A percentile compares a stretch with the other conserved stretches of the same genome.
phyloP scores from a whole-genome alignment of 2,888 invertebrate species.

The Scaptomyza flava region DNA sequence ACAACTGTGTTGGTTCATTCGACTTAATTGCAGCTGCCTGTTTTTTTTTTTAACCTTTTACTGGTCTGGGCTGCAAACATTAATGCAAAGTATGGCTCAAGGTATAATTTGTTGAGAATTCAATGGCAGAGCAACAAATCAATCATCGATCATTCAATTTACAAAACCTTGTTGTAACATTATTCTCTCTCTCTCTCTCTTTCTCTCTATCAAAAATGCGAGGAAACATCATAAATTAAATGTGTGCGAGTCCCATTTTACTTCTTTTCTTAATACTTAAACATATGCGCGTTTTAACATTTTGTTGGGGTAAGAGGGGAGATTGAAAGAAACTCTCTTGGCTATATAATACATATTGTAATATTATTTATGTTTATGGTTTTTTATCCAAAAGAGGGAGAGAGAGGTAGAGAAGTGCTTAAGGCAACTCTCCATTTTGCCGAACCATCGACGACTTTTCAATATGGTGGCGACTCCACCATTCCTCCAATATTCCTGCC shows the following conservation, averaged over 20 bases:
- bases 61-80: constrained; percentile 50
- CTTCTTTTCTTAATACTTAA: constrained; percentile 5
- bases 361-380: constrained; percentile 77
- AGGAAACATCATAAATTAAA: constrained; percentile 72
- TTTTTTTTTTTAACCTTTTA: constrained; percentile 28
- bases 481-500: constrained; percentile 2
- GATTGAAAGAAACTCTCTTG: constrained; percentile 9
- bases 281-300: constrained; percentile 31
- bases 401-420: constrained; percentile 10
- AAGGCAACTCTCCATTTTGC: constrained; percentile 74
- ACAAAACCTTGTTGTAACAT: constrained; percentile 65
- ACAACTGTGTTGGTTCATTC: constrained; percentile 22
- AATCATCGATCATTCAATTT: constrained; percentile 71
- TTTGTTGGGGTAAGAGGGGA: background rate
- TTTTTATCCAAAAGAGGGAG: constrained; percentile 48
- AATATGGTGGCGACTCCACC: constrained; percentile 60
- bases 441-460: constrained; percentile 40
- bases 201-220: constrained; percentile 47
- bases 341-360: constrained; percentile 65
- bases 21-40: constrained; percentile 59
- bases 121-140: constrained; percentile 63
- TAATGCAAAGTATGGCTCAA: constrained; percentile 50
- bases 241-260: constrained; percentile 37
- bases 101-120: constrained; percentile 33
- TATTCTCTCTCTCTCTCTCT: background rate